These are phyloP conservation scores for Gasterosteus nipponicus DNA, from an alignment of 2,113 vertebrate species.

Conservation along the genomic window DNA sequence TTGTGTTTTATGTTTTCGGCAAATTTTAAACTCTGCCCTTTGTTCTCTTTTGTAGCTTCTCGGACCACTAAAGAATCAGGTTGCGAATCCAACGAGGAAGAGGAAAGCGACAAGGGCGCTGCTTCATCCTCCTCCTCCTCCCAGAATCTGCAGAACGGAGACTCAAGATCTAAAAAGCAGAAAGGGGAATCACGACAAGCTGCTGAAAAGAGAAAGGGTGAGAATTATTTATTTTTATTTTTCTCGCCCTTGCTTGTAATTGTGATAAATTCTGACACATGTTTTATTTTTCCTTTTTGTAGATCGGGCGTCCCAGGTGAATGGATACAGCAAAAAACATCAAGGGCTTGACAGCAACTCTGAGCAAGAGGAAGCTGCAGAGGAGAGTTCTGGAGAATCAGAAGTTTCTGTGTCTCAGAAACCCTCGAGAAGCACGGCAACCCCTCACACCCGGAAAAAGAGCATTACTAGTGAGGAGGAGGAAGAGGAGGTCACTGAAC, in stretches of 20 bases:
- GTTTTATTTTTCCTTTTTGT: not conserved
- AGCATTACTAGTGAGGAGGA: constrained; percentile 73
- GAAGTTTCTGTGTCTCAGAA: constrained; percentile 46
- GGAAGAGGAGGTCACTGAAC: constrained; percentile 50
- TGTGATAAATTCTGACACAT: not conserved
- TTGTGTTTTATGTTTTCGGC: not conserved
- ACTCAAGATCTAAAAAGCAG: constrained; percentile 29
- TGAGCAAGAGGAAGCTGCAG: constrained; percentile 59
- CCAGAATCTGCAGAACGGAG: constrained; percentile 60
- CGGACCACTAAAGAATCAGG: constrained; percentile 59
- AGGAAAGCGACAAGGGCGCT: constrained; percentile 52
- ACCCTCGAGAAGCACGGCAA: constrained; percentile 55
- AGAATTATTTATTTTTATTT: constrained; percentile 1
- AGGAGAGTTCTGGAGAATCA: constrained; percentile 56
- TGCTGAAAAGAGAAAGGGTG: constrained; percentile 61
- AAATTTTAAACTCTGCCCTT: not conserved
- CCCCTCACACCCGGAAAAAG: constrained; percentile 55
- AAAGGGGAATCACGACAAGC: constrained; percentile 26
- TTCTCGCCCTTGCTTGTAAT: not conserved
- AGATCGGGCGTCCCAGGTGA: constrained; percentile 72
- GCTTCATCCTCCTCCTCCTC: constrained; percentile 48
- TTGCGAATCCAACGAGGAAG: constrained; percentile 47
- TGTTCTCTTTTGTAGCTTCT: constrained; percentile 53
- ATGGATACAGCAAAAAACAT: constrained; percentile 71
- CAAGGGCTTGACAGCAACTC: constrained; percentile 60